Base-by-base conservation (phyloP, 2,797 vertebrate genomes). In the Xyrichtys novacula region DNA sequence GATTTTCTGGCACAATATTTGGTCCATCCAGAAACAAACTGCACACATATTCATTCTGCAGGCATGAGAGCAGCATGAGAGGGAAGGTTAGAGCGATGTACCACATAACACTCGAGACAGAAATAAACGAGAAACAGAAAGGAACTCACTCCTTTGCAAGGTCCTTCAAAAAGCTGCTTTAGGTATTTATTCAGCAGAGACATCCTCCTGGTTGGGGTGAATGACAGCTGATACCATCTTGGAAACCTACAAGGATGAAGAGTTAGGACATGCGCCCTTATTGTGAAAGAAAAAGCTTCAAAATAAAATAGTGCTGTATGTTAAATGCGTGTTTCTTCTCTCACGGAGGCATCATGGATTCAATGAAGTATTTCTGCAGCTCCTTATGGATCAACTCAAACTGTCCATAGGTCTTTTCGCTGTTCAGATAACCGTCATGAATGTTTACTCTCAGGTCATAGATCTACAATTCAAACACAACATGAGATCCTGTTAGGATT, bases 31-130 rank as follows among this genome's bases (percentile, higher is more conserved):
- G 88, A 73, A 97, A 96, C 86, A 97, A 92, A 34, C 78, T 88
- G 77, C 95, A 93, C 36, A 96, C 92, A 73, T 77, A 93, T 49
- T 96, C 94, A 85, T 95, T 94, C 96, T 96, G 92, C 55, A 89
- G 81, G 65, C 19, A 46, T 73, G 19, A 62, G 15, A 65, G 40
- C 0, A 19, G 67, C 40, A 6, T 20, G 32, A 14, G 14, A 67
- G 63, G 59, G 25, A 17, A 65, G 38, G 56, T 72, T 22, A 56
- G 28, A 65, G 22, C 4, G 11, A 19, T 11, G 6, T 26, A 3
- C 19, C 11, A 49, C 22, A 57, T 29, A 22, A 34, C 2, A 40
- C 25, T 20, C n/a, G 2, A 14, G 44, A 36, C 28, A 65, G 23
- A 48, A 53, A 59, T 26, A 19, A 48, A 16, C 2, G 14, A 31